phyloP scores from a whole-genome alignment of 1,140 invertebrate genomes.

The Musca vetustissima region DNA sequence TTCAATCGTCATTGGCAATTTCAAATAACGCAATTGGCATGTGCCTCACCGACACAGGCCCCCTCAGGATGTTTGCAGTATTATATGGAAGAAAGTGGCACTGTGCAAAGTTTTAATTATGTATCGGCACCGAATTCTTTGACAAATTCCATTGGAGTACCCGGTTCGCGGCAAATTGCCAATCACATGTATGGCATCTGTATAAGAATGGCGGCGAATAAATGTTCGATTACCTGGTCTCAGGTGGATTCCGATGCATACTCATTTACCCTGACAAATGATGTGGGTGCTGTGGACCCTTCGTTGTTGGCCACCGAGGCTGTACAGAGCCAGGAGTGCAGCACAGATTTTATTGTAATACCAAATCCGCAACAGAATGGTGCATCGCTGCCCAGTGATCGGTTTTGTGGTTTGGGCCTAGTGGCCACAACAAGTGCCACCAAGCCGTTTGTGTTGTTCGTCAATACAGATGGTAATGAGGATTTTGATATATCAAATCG shows the following conservation, averaged over 20 bases:
- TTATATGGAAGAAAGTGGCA: slow-evolving; percentile 65
- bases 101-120: slow-evolving; percentile 77
- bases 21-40: slow-evolving; percentile 72
- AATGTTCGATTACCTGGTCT: slow-evolving; percentile 52
- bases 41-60: slow-evolving; percentile 62
- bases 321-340: slow-evolving; percentile 62
- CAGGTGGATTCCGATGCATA: slow-evolving; percentile 58
- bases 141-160: slow-evolving; percentile 45
- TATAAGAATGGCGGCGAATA: slow-evolving; percentile 44
- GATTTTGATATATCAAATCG: slow-evolving; percentile 67
- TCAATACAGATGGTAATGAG: slow-evolving; percentile 67
- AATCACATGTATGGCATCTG: slow-evolving; percentile 72
- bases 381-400: slow-evolving; percentile 59
- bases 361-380: slow-evolving; percentile 63
- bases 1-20: slow-evolving; percentile 76
- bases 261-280: slow-evolving; percentile 71
- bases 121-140: slow-evolving; percentile 61
- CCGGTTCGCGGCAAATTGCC: slow-evolving; percentile 70
- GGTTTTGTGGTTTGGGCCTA: slow-evolving; percentile 75
- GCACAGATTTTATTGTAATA: slow-evolving; percentile 73
- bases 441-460: slow-evolving; percentile 74
- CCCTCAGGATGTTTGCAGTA: slow-evolving; percentile 81
- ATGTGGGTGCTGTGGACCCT: slow-evolving; percentile 63
- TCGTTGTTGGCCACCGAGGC: slow-evolving; percentile 60
- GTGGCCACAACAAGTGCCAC: slow-evolving; percentile 66